Conservation (phyloP, 2,888 invertebrate genomes). For the Colostygia pectinataria region DNA sequence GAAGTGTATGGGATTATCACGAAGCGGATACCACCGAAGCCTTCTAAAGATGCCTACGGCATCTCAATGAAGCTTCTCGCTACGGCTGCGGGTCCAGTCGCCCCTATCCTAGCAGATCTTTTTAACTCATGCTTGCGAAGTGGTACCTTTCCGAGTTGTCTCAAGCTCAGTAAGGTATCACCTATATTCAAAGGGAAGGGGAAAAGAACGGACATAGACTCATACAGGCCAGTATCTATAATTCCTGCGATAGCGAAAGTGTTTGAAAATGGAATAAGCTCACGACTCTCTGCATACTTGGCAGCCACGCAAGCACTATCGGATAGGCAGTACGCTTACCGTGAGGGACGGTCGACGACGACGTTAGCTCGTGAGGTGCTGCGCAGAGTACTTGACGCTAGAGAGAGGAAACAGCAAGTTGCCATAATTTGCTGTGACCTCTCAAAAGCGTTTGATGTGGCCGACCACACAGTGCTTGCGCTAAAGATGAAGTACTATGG, state of each 20-base stretch:
- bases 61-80: neutral
- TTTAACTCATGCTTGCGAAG: neutral
- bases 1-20: neutral
- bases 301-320: neutral
- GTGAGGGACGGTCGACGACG: neutral
- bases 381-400: neutral
- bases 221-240: neutral
- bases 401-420: neutral
- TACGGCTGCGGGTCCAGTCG: neutral
- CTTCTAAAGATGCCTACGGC: neutral
- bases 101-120: neutral
- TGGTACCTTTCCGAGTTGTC: neutral
- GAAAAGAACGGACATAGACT: neutral
- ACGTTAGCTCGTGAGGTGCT: neutral
- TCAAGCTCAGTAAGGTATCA: neutral
- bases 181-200: neutral
- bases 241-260: neutral
- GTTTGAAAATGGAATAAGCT: neutral
- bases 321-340: neutral
- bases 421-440: neutral
- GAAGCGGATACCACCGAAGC: neutral
- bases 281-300: neutral
- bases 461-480: neutral
- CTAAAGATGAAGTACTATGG: too few species aligned
- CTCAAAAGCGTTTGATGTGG: neutral